Base-by-base conservation (phyloP, 2,888 invertebrate genomes). In the Lingula anatina region DNA sequence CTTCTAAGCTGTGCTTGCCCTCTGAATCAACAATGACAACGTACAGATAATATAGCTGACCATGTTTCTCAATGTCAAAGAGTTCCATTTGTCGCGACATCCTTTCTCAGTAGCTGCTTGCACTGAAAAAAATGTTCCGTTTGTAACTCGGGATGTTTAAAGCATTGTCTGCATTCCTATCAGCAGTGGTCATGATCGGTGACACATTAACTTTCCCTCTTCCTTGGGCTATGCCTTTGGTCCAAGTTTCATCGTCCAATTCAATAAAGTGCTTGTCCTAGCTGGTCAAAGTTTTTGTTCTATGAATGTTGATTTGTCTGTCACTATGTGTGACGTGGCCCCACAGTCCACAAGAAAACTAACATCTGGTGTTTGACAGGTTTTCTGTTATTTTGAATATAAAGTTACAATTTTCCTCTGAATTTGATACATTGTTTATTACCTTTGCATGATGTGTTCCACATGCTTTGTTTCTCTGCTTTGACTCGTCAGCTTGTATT, bases 321-420 rank as follows among this genome's bases (percentile, higher is more conserved):
- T 59, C 5, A 60, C 25, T 35, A 59, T 55, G 38, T 60, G 58
- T 9, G 54, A 27, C 25, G 58, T 55, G 2, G 55, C 58, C 7
- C 56, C 56, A 50, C 54, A 55, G 31, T 57, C 60, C n/a, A 59
- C 59, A 20, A 55, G 24, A 7, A 53, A 21, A 28, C 35, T 26
- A n/a, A 31, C 23, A n/a, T n/a, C n/a, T n/a, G n/a, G n/a, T n/a
- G n/a, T n/a, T 12, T 28, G 27, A n/a, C 25, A 24, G 9, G 18
- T 44, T 35, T 5, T n/a, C n/a, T n/a, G n/a, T n/a, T n/a, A n/a
- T n/a, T n/a, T n/a, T n/a, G n/a, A n/a, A n/a, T n/a, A n/a, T n/a
- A n/a, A n/a, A n/a, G n/a, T n/a, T n/a, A n/a, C n/a, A n/a, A n/a
- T n/a, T n/a, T n/a, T n/a, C n/a, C n/a, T n/a, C n/a, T n/a, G n/a